These are phyloP conservation scores for Chrosomus eos DNA, from an alignment of 2,797 vertebrate species.

Conservation along the genomic window DNA sequence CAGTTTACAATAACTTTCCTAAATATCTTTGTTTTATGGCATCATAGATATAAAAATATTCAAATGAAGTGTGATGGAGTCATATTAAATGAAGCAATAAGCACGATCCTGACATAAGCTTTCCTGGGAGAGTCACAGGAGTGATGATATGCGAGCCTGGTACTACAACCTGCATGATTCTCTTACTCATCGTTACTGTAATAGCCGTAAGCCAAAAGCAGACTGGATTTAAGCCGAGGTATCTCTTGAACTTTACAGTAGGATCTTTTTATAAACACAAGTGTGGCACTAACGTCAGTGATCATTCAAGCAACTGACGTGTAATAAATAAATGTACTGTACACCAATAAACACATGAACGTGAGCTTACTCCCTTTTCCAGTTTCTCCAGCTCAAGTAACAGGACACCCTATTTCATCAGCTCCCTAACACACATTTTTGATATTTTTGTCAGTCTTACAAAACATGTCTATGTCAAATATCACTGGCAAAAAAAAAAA, in stretches of 20 bases:
- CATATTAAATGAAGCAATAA: conserved; percentile 4
- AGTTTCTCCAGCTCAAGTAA: neutral
- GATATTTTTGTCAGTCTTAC: neutral
- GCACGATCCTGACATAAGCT: neutral
- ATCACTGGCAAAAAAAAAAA: too few species aligned
- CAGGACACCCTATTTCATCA: neutral
- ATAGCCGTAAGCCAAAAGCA: conserved; percentile 12
- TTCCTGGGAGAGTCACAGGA: neutral
- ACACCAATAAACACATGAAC: neutral
- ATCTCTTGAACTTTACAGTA: conserved; percentile 45
- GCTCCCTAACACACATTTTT: too few species aligned
- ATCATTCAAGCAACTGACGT: neutral
- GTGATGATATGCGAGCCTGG: conserved; percentile 20
- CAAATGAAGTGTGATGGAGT: neutral
- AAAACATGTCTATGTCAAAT: neutral
- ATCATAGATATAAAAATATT: neutral
- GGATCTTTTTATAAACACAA: conserved; percentile 33
- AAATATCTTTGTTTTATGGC: neutral
- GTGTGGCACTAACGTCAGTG: neutral
- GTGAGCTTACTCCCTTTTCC: neutral
- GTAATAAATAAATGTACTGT: neutral
- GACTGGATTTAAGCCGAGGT: neutral
- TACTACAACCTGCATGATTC: neutral
- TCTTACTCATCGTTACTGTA: conserved; percentile 25
- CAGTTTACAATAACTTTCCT: too few species aligned